Base-by-base conservation (phyloP, 2,797 vertebrate species). In the Telmatherina bonti region DNA sequence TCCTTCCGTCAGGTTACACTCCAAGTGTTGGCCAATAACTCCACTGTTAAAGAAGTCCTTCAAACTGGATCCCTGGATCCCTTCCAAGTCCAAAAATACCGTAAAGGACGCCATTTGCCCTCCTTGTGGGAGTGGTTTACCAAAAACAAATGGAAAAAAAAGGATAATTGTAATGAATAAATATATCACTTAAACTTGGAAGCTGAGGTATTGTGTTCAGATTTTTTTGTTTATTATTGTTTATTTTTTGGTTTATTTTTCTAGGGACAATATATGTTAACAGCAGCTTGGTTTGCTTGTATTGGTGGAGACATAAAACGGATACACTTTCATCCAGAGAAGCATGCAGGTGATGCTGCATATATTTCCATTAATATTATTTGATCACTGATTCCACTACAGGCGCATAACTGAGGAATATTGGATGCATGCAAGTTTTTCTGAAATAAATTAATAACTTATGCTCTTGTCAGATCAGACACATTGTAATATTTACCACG, bases 1-100 rank as follows among this genome's bases (percentile, higher is more conserved):
- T 76, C 56, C 57, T 70, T 74, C 27, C 26, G 61, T 15, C 24
- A 38, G 60, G 38, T 55, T 57, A 13, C 71, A 3, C 41, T 56
- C 9, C 5, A 54, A 66, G 26, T 51, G 15, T 63, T 54, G 47
- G 1, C 0, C 10, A 70, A 59, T 11, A 27, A 22, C 12, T 4
- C 10, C 60, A 51, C 41, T 30, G 35, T 36, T 9, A 51, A 31
- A 41, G 15, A 22, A 55, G 20, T 62, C 54, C 16, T 64, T 38
- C 5, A 71, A 30, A 70, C 6, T 54, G 56, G 6, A 69, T n/a
- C 33, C 8, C 33, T 55, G 45, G 60, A 81, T 27, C 29, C 2
- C n/a, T 54, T 77, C 67, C 66, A 60, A 45, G 7, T 33, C 20
- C 18, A 36, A 1, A 26, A 31, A 12, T n/a, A 51, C 11, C 20